phyloP scores from a whole-genome alignment of 2,888 invertebrate genomes.

The Eupithecia inturbata region DNA sequence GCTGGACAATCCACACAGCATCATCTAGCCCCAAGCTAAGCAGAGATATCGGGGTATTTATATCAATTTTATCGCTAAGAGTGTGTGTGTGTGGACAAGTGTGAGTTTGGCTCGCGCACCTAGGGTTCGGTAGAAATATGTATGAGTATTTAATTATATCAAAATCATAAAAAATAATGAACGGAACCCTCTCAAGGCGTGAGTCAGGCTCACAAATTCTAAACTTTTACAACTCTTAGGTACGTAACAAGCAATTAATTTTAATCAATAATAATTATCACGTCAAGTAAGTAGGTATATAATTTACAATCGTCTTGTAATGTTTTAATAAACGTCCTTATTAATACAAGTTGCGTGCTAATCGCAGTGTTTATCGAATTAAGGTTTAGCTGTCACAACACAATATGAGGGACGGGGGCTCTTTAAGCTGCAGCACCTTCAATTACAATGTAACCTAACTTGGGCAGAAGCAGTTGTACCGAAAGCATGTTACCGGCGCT shows the following conservation, averaged over 20 bases:
- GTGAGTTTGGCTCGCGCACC: background rate
- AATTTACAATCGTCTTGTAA: background rate
- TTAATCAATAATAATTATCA: background rate
- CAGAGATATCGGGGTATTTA: too few species aligned
- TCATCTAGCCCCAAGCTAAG: too few species aligned
- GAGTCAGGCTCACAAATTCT: background rate
- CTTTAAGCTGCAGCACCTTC: slow-evolving; percentile 27
- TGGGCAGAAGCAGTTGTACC: background rate
- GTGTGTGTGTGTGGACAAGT: too few species aligned
- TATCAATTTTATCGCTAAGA: background rate
- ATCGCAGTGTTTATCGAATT: slow-evolving; percentile 20
- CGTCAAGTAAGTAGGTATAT: background rate
- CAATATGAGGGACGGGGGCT: slow-evolving; percentile 14
- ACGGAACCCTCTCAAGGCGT: background rate
- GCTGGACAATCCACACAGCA: too few species aligned
- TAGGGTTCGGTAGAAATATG: background rate
- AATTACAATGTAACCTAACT: slow-evolving; percentile 5
- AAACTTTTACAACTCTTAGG: background rate
- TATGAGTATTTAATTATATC: background rate
- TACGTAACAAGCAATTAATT: background rate
- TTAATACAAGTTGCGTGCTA: slow-evolving; percentile 10
- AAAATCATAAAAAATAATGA: background rate
- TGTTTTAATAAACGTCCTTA: slow-evolving; percentile 6
- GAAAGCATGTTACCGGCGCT: background rate
- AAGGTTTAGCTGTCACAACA: slow-evolving; percentile 23